A percentile compares a stretch with the other conserved stretches of the same genome.
Conservation (phyloP, 1,140 invertebrate species). For the Sipha flava region DNA sequence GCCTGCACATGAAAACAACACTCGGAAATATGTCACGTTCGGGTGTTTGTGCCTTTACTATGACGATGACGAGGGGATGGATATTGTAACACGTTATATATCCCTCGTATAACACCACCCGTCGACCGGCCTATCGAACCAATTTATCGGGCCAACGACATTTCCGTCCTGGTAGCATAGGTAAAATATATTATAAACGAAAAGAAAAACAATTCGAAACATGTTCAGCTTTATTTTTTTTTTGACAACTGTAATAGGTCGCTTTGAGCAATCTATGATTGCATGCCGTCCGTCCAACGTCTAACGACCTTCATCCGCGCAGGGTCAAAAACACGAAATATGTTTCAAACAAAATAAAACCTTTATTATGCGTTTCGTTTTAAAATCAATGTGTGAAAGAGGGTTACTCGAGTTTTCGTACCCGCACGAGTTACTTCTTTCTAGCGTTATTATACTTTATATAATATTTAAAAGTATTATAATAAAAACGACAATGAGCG, state of each 20-base stretch:
- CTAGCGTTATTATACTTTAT: too few relatives aligned
- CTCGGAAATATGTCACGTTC: constrained; percentile 30
- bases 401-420: background rate
- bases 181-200: background rate
- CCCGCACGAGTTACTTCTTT: too few relatives aligned
- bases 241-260: background rate
- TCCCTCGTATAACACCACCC: too few relatives aligned
- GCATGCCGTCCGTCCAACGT: background rate
- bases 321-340: background rate
- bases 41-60: background rate
- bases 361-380: background rate
- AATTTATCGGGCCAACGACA: constrained; percentile 2
- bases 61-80: background rate
- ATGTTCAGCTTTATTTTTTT: background rate
- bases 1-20: constrained; percentile 13
- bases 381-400: background rate
- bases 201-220: constrained; percentile 4
- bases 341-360: background rate
- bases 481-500: too few relatives aligned
- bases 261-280: background rate
- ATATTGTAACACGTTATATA: background rate
- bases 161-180: too few relatives aligned
- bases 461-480: too few relatives aligned
- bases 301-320: too few relatives aligned
- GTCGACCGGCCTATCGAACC: background rate